These are phyloP conservation scores for Lagopus leucura DNA, from an alignment of 2,113 vertebrate genomes.

Conservation along the genomic window DNA sequence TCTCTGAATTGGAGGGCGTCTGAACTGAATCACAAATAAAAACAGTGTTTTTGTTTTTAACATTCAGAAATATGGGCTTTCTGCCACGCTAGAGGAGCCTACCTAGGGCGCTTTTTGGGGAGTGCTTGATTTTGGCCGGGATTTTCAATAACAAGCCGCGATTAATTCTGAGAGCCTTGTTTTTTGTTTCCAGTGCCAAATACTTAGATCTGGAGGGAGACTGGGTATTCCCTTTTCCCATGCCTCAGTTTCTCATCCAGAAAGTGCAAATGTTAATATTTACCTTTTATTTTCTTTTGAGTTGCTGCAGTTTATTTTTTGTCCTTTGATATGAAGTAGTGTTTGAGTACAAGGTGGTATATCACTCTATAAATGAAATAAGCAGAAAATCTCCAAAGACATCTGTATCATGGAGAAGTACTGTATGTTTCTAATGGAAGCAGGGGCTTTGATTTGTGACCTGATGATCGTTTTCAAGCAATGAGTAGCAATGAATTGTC, in stretches of 20 bases:
- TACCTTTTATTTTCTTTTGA: background rate
- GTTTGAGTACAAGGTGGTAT: background rate
- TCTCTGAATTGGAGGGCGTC: background rate
- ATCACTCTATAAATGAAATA: background rate
- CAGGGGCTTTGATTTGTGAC: background rate
- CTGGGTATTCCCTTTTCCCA: background rate
- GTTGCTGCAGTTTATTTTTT: background rate
- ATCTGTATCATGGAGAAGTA: background rate
- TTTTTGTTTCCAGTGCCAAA: background rate
- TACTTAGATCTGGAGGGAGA: fast-evolving
- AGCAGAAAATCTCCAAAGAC: background rate
- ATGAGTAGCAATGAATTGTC: background rate
- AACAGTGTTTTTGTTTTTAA: background rate
- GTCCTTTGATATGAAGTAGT: background rate
- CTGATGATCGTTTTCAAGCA: background rate
- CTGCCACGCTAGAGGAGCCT: background rate
- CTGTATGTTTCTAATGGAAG: background rate
- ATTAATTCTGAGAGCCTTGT: background rate
- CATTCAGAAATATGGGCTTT: background rate
- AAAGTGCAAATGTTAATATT: background rate
- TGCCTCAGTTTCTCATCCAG: background rate
- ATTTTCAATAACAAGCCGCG: background rate
- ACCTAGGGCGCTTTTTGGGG: background rate
- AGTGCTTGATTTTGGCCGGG: background rate
- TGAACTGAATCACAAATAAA: background rate